Conservation (phyloP, 2,888 invertebrate species). For the Heliconius aoede region DNA sequence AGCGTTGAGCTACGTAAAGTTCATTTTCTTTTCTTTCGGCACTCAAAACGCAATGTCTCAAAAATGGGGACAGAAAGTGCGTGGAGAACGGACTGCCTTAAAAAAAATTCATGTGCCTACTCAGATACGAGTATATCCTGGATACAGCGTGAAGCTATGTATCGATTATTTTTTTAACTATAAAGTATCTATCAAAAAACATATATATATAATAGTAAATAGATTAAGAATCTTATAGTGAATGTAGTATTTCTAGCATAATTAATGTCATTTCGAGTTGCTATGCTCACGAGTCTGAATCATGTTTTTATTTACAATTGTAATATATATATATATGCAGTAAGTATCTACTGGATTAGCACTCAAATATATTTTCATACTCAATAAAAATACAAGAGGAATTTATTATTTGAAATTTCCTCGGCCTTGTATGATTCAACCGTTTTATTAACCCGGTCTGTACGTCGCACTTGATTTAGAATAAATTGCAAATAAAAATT, state of each 20-base stretch:
- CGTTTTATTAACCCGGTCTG: constrained; percentile 43
- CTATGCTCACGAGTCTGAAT: constrained; percentile 9
- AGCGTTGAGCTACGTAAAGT: too few relatives aligned
- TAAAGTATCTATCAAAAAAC: background rate
- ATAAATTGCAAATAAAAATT: constrained; percentile 46
- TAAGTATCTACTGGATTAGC: constrained; percentile 8
- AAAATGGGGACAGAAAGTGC: too few relatives aligned
- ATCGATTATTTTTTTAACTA: too few relatives aligned
- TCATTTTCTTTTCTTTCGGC: too few relatives aligned
- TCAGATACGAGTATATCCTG: too few relatives aligned
- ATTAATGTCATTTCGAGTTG: constrained; percentile 19
- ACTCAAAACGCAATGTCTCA: too few relatives aligned
- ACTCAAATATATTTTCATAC: constrained; percentile 31
- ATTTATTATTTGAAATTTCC: constrained; percentile 27
- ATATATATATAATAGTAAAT: too few relatives aligned
- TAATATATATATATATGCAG: constrained; percentile 19
- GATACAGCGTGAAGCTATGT: too few relatives aligned
- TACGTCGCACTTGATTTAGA: constrained; percentile 40
- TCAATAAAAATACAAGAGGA: constrained; percentile 33
- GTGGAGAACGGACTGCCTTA: too few relatives aligned
- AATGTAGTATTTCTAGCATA: constrained; percentile 14
- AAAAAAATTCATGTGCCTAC: too few relatives aligned
- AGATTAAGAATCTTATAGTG: constrained; percentile 11
- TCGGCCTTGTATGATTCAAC: constrained; percentile 46
- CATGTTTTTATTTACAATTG: constrained; percentile 26